Evolutionary conservation across 1,140 invertebrate genomes (phyloP), one percentile per base, ranked within the genome.

Genomic region (Carposina sasakii): DNA sequence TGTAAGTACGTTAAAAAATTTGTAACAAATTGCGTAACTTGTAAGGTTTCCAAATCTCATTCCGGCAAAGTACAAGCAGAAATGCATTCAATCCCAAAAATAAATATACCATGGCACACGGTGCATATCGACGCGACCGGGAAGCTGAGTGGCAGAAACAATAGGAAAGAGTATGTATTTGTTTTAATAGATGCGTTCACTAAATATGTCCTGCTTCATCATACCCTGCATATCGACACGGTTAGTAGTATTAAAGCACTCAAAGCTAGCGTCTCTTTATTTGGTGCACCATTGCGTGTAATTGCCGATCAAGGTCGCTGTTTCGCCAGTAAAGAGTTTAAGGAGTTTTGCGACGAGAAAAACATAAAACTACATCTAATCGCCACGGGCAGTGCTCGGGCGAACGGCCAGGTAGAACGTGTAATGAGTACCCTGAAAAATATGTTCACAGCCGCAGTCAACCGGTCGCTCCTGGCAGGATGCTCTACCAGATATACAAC

Each of bases 161-260:
- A 58, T n/a, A 24, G 37, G 5, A 54, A 54, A 10, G 55, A 62
- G 19, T 62, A 58, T 41, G 31, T 51, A 9, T 34, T 47, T 8
- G 46, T 63, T 31, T 24, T 56, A 36, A 54, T 63, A 12, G 59
- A 64, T 36, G 52, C 52, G 2, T 58, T 63, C 33, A 61, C 57
- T 9, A 64, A 55, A 33, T 62, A 46, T 30, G 48, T 52, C n/a
- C 45, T 59, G 20, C 53, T 65, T n/a, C 19, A 52, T 43, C 34
- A 48, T 47, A 43, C 20, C 17, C 4, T 17, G 15, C 17, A 37
- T 37, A 37, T 37, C n/a, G 34, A 37, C 17, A 37, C 34, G 2
- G 19, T 19, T 5, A 37, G n/a, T 13, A 19, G 3, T 19, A 37
- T 37, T 19, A 16, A 19, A 3, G 34, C 34, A 6, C 16, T 37